Evolutionary conservation across 2,888 invertebrate species (phyloP).

Genomic region (Sussaba pulchella): DNA sequence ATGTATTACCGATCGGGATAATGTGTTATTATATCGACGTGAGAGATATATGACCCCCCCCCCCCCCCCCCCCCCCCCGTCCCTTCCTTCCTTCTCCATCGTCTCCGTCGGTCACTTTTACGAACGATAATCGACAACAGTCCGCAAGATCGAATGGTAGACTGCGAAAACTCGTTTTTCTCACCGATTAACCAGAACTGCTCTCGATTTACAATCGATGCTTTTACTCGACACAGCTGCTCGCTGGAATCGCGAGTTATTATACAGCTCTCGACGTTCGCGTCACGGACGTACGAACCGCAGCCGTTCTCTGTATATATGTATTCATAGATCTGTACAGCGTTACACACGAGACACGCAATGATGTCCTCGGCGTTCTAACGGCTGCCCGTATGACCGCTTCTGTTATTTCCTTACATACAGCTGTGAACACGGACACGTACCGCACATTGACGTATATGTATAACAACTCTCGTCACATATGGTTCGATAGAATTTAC

Average conservation of each 20-base stretch:
- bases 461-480: neutral
- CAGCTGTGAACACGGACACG: neutral
- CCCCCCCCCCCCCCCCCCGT: too few relatives aligned
- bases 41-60: neutral
- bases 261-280: slow-evolving; percentile 31
- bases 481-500: slow-evolving; percentile 4
- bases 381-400: slow-evolving; percentile 8
- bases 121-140: slow-evolving; percentile 54
- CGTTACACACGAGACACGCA: slow-evolving; percentile 1
- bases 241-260: slow-evolving; percentile 13
- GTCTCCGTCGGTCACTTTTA: slow-evolving; percentile 37
- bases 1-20: slow-evolving; percentile 26
- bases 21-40: slow-evolving; percentile 53
- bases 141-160: slow-evolving; percentile 34
- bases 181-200: slow-evolving; percentile 59
- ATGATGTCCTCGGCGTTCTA: slow-evolving; percentile 25
- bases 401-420: slow-evolving; percentile 5
- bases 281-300: slow-evolving; percentile 15
- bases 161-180: slow-evolving; percentile 62
- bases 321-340: neutral
- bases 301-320: slow-evolving; percentile 6
- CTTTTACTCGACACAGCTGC: slow-evolving; percentile 53
- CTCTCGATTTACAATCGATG: slow-evolving; percentile 63
- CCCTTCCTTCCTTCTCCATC: too few relatives aligned
- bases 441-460: too few relatives aligned